Evolutionary conservation across 92 coral and sea anemone species (phyloP).

Genomic region (Pocillopora grandis): DNA sequence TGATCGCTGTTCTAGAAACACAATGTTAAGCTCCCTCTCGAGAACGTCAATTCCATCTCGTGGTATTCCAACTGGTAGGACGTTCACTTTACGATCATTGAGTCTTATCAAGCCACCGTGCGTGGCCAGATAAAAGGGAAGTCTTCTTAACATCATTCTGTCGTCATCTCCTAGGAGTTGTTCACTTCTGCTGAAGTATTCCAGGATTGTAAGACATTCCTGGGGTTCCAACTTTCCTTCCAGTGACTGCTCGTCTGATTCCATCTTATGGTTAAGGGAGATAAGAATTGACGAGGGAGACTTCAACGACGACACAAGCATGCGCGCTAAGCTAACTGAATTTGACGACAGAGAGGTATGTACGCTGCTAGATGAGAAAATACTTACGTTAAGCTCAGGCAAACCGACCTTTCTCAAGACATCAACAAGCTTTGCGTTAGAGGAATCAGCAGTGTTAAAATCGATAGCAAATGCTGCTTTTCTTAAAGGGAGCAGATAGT

Average conservation of each 20-base stretch:
- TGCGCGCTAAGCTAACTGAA: constrained; percentile 1
- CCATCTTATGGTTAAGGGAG: constrained; percentile 36
- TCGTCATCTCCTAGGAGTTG: neutral
- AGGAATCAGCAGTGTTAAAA: neutral
- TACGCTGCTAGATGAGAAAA: neutral
- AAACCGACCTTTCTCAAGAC: constrained; percentile 34
- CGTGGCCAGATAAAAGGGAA: constrained; percentile 54
- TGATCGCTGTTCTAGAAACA: constrained; percentile 30
- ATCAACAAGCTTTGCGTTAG: neutral
- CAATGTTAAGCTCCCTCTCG: constrained; percentile 24
- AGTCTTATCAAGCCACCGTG: constrained; percentile 35
- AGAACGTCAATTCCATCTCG: constrained; percentile 30
- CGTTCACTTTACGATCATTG: constrained; percentile 23
- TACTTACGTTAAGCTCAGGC: constrained; percentile 49
- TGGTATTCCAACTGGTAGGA: constrained; percentile 46
- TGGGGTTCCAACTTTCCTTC: neutral
- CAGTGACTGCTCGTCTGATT: neutral
- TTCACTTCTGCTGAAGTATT: constrained; percentile 42
- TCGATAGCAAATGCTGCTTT: constrained; percentile 46
- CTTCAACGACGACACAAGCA: constrained; percentile 48
- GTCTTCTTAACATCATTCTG: constrained; percentile 14
- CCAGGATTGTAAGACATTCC: constrained; percentile 36
- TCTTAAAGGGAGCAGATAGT: constrained; percentile 53
- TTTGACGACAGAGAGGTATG: neutral
- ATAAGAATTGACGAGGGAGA: constrained; percentile 43